A percentile compares a stretch with the other conserved stretches of the same genome.
phyloP scores from a whole-genome alignment of 2,113 vertebrate genomes.

The Heteronetta atricapilla region DNA sequence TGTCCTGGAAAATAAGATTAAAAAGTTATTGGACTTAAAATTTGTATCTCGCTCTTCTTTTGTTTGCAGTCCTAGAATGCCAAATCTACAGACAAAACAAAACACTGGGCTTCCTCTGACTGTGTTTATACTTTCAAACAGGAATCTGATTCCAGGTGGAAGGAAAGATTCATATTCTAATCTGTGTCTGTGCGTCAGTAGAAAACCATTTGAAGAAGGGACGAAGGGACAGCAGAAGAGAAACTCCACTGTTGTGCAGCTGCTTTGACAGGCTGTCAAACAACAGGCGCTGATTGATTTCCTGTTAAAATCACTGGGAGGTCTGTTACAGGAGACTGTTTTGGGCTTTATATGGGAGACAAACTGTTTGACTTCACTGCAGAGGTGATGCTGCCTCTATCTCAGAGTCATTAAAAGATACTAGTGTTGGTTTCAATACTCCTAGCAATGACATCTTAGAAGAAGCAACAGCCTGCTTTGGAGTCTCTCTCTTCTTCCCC shows the following conservation, averaged over 20 bases:
- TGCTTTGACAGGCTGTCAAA: neutral
- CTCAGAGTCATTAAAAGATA: neutral
- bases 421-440: neutral
- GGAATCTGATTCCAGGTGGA: neutral
- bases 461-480: neutral
- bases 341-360: neutral
- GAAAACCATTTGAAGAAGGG: neutral
- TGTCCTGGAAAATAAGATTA: slow-evolving; percentile 82
- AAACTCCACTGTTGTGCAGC: neutral
- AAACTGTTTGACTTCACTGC: neutral
- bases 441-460: neutral
- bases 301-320: neutral
- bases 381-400: neutral
- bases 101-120: neutral
- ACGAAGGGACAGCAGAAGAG: neutral
- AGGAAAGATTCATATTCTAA: neutral
- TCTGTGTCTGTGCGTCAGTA: neutral
- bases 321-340: neutral
- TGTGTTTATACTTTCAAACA: neutral
- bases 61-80: neutral
- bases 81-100: neutral
- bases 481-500: neutral
- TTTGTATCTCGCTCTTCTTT: neutral
- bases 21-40: neutral
- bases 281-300: neutral